A percentile compares a stretch with the other conserved stretches of the same genome.
These are phyloP conservation scores for Channa argus DNA, from an alignment of 2,113 vertebrate genomes.

Conservation along the genomic window DNA sequence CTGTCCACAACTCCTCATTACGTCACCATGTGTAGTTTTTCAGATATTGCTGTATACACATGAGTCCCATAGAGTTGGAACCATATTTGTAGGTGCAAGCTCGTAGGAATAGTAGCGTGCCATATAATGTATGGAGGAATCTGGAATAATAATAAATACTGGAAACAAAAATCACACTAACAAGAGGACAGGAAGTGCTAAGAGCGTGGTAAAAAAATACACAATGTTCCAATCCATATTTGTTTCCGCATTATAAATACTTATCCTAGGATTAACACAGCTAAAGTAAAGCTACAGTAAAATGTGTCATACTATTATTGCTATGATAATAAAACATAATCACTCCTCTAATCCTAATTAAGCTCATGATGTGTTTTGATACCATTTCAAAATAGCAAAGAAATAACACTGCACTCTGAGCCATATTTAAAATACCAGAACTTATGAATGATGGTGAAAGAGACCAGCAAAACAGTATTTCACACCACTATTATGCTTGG, in stretches of 20 bases:
- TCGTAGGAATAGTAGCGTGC: too few species aligned
- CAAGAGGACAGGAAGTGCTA: conserved; percentile 15
- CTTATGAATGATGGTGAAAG: conserved; percentile 15
- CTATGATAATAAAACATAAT: conserved; percentile 68
- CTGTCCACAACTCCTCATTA: too few species aligned
- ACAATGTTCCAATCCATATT: conserved; percentile 56
- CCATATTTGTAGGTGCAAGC: too few species aligned
- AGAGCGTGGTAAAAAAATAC: conserved; percentile 24
- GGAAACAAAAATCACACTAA: too few species aligned
- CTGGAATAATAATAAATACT: too few species aligned
- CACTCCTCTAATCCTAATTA: conserved; percentile 68
- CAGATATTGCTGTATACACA: too few species aligned
- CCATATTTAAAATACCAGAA: conserved; percentile 48
- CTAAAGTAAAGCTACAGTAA: conserved; percentile 54
- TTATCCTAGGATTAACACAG: conserved; percentile 65
- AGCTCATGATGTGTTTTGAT: conserved; percentile 56
- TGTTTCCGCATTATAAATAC: conserved; percentile 60
- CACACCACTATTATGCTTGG: conserved; percentile 13
- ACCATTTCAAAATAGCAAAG: conserved; percentile 52
- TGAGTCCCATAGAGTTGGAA: too few species aligned
- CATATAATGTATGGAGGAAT: too few species aligned
- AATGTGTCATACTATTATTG: conserved; percentile 70
- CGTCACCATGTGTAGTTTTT: too few species aligned
- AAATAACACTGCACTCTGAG: conserved; percentile 15
- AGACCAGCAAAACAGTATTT: conserved; percentile 14